Conservation (phyloP, 2,113 vertebrate species). For the Platycercus adscitus region DNA sequence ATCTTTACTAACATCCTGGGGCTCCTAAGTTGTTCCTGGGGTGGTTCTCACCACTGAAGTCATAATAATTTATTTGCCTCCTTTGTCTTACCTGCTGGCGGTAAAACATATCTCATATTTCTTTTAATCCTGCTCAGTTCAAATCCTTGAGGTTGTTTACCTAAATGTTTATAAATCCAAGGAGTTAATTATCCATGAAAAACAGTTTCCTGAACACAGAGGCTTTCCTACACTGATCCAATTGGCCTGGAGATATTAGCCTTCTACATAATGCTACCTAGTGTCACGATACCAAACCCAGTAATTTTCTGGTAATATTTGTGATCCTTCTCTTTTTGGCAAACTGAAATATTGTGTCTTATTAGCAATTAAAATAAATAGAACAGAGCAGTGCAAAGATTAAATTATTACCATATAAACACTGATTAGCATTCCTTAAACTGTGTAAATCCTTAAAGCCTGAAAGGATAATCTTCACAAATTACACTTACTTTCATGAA, state of each 20-base stretch:
- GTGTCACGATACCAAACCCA: neutral
- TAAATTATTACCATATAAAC: neutral
- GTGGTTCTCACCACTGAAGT: neutral
- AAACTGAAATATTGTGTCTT: neutral
- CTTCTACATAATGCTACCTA: neutral
- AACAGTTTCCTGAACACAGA: neutral
- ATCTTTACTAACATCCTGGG: neutral
- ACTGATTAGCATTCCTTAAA: neutral
- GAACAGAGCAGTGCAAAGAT: neutral
- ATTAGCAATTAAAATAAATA: neutral
- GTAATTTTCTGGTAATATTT: neutral
- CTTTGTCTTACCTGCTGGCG: neutral
- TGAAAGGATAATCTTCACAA: neutral
- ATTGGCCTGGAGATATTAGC: neutral
- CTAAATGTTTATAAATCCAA: neutral
- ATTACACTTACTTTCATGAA: neutral
- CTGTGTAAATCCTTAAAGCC: neutral
- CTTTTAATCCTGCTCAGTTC: neutral
- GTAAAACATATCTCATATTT: neutral
- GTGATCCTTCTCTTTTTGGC: neutral
- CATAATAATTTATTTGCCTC: neutral
- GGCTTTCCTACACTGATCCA: neutral
- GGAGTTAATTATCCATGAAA: neutral
- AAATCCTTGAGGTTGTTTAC: neutral
- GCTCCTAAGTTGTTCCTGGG: neutral